Evolutionary conservation across 2,888 invertebrate species (phyloP), one percentile per base, ranked within the genome.

Genomic region (Branchipolynoe longqiensis): DNA sequence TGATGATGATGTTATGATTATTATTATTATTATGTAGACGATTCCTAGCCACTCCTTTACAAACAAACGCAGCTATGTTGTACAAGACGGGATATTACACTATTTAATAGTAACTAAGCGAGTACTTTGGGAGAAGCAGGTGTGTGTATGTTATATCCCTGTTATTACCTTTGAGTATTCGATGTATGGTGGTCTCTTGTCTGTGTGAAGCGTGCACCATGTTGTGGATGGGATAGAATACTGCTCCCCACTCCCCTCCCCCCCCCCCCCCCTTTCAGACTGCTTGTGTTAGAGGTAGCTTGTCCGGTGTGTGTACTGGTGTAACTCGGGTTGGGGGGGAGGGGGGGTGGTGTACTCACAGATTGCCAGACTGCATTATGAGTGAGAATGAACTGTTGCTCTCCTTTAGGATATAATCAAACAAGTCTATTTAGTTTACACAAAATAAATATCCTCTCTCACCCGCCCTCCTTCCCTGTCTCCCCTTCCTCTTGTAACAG

Each of bases 81-180:
- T 69, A 69, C 69, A 36, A n/a, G n/a, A n/a, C 38, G 69, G 69
- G 38, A 36, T 69, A 33, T 38, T n/a, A 69, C 18, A 69, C 18
- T 36, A 33, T 36, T 18, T 36, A 36, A 3, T 69, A 33, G 38
- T 69, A 62, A 62, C 31, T 31, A 62, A 56, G n/a, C n/a, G n/a
- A n/a, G n/a, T n/a, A n/a, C n/a, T n/a, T 56, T 56, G 56, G 28
- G 28, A 69, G 36, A 69, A 38, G 33, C 36, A 38, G 14, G 33
- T 33, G 4, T n/a, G 69, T 69, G 69, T 18, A 69, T 69, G 69
- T 69, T 69, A 69, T 18, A 33, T 69, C 38, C 69, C 69, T 69
- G 69, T 69, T 69, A 69, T 69, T 22, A 64, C 3, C 25, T 56
- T 62, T 69, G 38, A 69, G 69, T 69, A 33, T 6, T 28, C 64